Conservation (phyloP, 2,888 invertebrate species). For the Agrochola circellaris region DNA sequence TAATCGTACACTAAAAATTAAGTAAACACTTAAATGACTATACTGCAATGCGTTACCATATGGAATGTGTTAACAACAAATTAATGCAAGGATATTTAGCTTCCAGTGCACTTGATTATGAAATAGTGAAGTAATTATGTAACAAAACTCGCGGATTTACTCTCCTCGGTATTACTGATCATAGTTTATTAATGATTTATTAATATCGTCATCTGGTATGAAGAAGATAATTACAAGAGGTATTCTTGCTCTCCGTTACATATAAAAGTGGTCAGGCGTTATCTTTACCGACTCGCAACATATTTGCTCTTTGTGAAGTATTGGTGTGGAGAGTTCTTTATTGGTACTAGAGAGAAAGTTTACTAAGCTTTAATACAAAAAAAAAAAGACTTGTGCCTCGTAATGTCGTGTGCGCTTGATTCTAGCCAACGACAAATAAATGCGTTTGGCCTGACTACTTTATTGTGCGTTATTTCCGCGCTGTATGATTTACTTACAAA, state of each 20-base stretch:
- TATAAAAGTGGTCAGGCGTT: not conserved
- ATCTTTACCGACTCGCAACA: not conserved
- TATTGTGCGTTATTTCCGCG: constrained; percentile 51
- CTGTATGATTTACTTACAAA: constrained; percentile 22
- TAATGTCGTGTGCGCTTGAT: constrained; percentile 11
- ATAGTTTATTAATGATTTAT: not conserved
- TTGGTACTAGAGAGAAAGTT: not conserved
- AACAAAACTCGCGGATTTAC: not conserved
- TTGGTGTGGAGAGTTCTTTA: not conserved
- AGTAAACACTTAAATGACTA: constrained; percentile 67
- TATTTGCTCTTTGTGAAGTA: not conserved
- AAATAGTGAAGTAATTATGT: constrained; percentile 13
- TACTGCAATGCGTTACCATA: constrained; percentile 60
- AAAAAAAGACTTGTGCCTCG: constrained; percentile 6
- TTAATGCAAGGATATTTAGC: constrained; percentile 64
- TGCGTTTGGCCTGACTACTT: constrained; percentile 5
- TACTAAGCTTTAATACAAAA: not conserved
- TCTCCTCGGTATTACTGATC: not conserved
- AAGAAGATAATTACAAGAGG: not conserved
- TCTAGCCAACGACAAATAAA: constrained; percentile 9
- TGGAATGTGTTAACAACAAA: constrained; percentile 79
- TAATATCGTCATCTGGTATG: not conserved
- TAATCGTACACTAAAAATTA: constrained; percentile 59
- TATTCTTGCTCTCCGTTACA: not conserved
- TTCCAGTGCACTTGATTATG: constrained; percentile 69